Base-by-base conservation (phyloP, 2,888 invertebrate species). In the Brachyopa scutellaris region DNA sequence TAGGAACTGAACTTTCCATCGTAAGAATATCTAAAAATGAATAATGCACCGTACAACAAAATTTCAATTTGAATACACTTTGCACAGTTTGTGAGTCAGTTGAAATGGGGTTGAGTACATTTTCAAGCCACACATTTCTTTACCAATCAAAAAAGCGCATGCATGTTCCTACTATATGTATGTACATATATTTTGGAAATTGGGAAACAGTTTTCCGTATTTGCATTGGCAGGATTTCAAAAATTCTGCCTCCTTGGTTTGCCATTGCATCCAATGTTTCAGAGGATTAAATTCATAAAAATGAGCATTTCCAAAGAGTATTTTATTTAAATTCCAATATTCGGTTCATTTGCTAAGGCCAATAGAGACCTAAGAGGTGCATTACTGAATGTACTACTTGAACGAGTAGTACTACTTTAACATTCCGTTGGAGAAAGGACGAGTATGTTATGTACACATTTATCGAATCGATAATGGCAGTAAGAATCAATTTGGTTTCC, bases 151-250 rank as follows among this genome's bases (percentile, higher is more conserved):
- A 49, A 57, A 57, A 69, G n/a, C n/a, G n/a, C n/a, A n/a, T n/a
- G n/a, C n/a, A n/a, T n/a, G n/a, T n/a, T n/a, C n/a, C n/a, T n/a
- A n/a, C n/a, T n/a, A n/a, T n/a, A n/a, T n/a, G n/a, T n/a, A n/a
- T 26, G 4, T 6, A 26, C 3, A 53, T 70, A 57, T 64, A 77
- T 70, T 64, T 64, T 36, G 8, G 47, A 70, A 77, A 70, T 77
- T 77, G 69, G 70, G 69, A 77, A 77, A 77, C 40, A 70, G 62
- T 23, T 64, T 49, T 64, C 57, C 47, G 70, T 62, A 77, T 70
- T 62, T 70, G 77, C 70, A 77, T 77, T 77, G 77, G 77, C 77
- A 77, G 38, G 23, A 49, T 23, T 77, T 77, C 77, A 77, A 77
- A 64, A 62, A 51, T 57, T 26, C 36, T 23, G 31, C 53, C 57